Base-by-base conservation (phyloP, 2,888 invertebrate species). In the Pasiphila rectangulata region DNA sequence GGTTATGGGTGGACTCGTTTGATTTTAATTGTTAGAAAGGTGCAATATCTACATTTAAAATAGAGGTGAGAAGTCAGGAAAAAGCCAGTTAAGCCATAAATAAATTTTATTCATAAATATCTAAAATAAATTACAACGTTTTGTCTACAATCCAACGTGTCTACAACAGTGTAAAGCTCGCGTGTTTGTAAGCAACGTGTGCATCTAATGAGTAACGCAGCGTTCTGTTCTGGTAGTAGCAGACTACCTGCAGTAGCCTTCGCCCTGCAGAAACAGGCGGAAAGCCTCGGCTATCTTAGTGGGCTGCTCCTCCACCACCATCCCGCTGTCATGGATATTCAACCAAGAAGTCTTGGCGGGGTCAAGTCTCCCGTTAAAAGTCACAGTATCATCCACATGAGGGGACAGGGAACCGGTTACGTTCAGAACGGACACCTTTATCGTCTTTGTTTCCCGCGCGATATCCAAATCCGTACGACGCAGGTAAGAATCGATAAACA, bases 271-370 rank as follows among this genome's bases (percentile, higher is more conserved):
- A 90, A 99, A 99, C 67, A 99, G 93, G 76, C 97, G 92, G 87
- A 99, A 95, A 46, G 99, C 98, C 89, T 99, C 98, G 70, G 97
- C 95, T 64, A 99, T 95, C 91, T 98, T 98, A 63, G 93, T 95
- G 27, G 99, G 99, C 81, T 98, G 97, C 81, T 99, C 99, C 88
- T 99, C 99, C 69, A 99, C 86, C 4, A 98, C 97, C 96, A 99
- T 96, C 54, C 98, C 98, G 78, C 98, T 98, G 80, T 98, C 98
- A 19, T 97, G 97, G 65, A 99, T 95, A 94, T 98, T 99, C 93
- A 99, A 94, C 97, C 99, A 99, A 36, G 98, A 97, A 23, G 98
- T 97, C 79, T 96, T 97, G 53, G 96, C 93, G 7, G 99, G 99
- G 82, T 99, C 97, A 77, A 99, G 90, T 45, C 98, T 92, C 27